Evolutionary conservation across 2,113 vertebrate genomes (phyloP).

Genomic region (Athene cunicularia): DNA sequence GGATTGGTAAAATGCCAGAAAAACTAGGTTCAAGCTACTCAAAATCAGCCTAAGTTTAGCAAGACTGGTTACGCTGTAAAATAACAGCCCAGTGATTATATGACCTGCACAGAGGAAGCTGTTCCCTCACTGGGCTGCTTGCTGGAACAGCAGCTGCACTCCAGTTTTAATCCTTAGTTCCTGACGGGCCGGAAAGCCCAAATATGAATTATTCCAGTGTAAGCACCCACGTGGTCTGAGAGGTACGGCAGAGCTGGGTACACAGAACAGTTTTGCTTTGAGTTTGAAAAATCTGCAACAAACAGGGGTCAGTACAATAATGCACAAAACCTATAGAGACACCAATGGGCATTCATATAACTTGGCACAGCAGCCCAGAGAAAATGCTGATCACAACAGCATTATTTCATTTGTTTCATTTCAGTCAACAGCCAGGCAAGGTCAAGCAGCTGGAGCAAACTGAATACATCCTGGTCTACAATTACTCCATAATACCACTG

Average conservation of each 20-base stretch:
- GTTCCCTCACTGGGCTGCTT: not conserved
- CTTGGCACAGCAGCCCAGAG: not conserved
- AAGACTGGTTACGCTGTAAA: not conserved
- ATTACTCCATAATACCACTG: not conserved
- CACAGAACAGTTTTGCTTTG: not conserved
- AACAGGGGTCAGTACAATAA: not conserved
- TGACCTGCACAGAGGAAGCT: not conserved
- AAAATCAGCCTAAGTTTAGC: not conserved
- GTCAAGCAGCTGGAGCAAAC: conserved; percentile 26
- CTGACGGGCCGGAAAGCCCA: not conserved
- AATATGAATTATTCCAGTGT: not conserved
- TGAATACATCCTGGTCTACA: conserved; percentile 39
- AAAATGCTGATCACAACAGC: not conserved
- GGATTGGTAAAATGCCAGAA: not conserved
- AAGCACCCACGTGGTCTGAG: not conserved
- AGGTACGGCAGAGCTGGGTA: not conserved
- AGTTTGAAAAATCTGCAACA: not conserved
- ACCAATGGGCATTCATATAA: not conserved
- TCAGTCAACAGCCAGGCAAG: not conserved
- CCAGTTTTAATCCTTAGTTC: not conserved
- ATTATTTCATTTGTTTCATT: not conserved
- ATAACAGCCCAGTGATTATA: not conserved
- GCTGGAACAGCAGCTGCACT: not conserved
- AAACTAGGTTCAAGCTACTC: not conserved
- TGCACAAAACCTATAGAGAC: not conserved